These are phyloP conservation scores for Tapirus indicus DNA, from an alignment of 2,797 vertebrate genomes.

Conservation along the genomic window DNA sequence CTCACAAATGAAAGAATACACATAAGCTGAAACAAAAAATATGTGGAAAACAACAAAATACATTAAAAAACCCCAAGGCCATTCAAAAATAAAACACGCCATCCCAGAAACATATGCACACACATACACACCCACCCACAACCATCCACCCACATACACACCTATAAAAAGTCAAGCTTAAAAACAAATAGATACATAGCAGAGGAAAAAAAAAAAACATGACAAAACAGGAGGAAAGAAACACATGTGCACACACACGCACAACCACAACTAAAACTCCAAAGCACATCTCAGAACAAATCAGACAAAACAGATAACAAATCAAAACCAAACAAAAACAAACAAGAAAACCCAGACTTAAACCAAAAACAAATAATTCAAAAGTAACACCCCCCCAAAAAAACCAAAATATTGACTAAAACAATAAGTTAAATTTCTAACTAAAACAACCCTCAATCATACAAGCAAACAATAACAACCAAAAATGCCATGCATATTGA, in stretches of 20 bases:
- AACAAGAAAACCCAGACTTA: background rate
- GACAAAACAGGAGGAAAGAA: no score
- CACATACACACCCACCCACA: background rate
- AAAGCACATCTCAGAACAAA: background rate
- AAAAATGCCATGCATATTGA: background rate
- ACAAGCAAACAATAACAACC: background rate
- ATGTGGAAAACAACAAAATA: no score
- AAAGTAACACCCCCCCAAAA: background rate
- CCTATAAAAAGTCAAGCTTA: no score
- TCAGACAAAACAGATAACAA: background rate
- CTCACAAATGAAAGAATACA: no score
- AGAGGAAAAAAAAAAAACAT: no score
- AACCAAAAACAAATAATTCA: background rate
- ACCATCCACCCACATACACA: no score
- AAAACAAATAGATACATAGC: no score
- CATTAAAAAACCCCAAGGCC: no score
- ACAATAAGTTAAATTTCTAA: background rate
- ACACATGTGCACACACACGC: background rate
- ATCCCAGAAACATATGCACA: no score
- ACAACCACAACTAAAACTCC: background rate
- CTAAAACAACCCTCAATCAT: background rate
- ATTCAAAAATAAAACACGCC: no score
- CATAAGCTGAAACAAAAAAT: no score
- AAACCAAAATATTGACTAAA: background rate
- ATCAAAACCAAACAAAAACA: background rate